phyloP scores from a whole-genome alignment of 2,113 vertebrate genomes.

The Ophthalmolycus amberensis region DNA sequence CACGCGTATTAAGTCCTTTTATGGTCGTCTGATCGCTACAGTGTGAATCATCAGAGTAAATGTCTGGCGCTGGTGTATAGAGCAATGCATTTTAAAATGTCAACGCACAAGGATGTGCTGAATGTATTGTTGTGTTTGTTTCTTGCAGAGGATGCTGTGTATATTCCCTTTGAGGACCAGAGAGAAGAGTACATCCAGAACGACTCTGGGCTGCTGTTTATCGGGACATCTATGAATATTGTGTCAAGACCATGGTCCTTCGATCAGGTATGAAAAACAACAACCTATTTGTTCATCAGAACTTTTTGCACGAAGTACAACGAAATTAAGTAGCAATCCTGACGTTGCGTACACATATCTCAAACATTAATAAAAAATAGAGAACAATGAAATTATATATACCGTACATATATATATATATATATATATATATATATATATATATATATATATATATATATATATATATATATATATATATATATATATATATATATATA shows the following conservation, averaged over 20 bases:
- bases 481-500: too few relatives aligned
- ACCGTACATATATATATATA: accelerated
- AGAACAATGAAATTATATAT: too few relatives aligned
- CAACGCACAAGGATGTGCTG: neutral
- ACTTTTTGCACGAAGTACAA: neutral
- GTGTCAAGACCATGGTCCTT: conserved; percentile 79
- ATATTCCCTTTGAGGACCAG: conserved; percentile 76
- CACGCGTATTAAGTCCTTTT: neutral
- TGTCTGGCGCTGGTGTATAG: neutral
- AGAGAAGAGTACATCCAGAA: conserved; percentile 81
- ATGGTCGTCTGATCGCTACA: neutral
- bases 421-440: accelerated
- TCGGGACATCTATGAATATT: conserved; percentile 73
- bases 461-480: too few relatives aligned
- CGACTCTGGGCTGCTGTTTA: conserved; percentile 79
- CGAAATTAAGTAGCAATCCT: too few relatives aligned
- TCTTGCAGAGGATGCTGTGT: conserved; percentile 78
- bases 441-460: too few relatives aligned
- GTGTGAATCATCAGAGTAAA: neutral
- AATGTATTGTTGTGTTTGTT: neutral
- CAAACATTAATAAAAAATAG: too few relatives aligned
- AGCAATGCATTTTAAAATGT: neutral
- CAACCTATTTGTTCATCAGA: neutral
- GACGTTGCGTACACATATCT: too few relatives aligned
- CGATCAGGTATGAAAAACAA: conserved; percentile 75